Base-by-base conservation (phyloP, 2,797 vertebrate species). In the Pseudomugil tenellus region DNA sequence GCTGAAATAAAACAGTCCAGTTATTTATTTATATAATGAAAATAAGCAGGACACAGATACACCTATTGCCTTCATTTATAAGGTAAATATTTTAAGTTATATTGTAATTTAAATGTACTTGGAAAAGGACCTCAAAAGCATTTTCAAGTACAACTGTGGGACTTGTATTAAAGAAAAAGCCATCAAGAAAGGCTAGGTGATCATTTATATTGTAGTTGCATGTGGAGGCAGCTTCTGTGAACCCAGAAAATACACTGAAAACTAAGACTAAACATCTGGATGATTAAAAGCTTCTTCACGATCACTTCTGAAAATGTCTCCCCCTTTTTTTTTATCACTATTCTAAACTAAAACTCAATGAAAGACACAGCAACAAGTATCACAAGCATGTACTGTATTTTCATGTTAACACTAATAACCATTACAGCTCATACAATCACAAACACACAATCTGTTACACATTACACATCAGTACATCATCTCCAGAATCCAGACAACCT, bases 361-460 rank as follows among this genome's bases (percentile, higher is more conserved):
- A 80, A 80, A 70, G 62, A 88, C 77, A 84, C 62, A 74, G 46
- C 34, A 67, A 63, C 53, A 61, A 26, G 67, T 0, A 19, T 77
- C 76, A 90, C 75, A 88, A 87, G 86, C 85, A 87, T 31, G 71
- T 83, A 80, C 72, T 89, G 88, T 91, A 87, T 92, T 92, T 55
- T 88, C 84, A 87, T 69, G 83, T 89, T 90, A 92, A 90, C 87
- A 84, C 84, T 88, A 92, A 91, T 75, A 87, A 87, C 76, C 73
- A 71, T 79, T 87, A 88, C 88, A 87, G 72, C 70, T 86, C 70
- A 91, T 92, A 92, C 91, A 90, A 81, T 91, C 83, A 75, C 81
- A 90, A 78, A 66, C 87, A 92, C 17, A 76, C 89, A 83, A 79
- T 85, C 83, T 82, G 81, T 76, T 84, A 87, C 74, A 83, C 83